Base-by-base conservation (phyloP, 2,888 invertebrate genomes). In the Scrobipalpa atriplicella region DNA sequence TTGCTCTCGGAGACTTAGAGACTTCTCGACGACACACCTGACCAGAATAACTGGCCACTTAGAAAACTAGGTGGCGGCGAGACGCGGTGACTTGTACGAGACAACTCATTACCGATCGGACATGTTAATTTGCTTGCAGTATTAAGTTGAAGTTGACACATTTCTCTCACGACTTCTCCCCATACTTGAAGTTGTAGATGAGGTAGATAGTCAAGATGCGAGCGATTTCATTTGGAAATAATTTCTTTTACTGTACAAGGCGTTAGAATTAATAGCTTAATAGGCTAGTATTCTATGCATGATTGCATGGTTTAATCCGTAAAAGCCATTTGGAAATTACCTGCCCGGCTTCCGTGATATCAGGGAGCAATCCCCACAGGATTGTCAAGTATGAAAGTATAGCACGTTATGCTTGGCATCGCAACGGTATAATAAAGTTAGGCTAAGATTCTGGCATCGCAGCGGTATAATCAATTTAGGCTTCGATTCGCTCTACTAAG, bases 381-480 rank as follows among this genome's bases (percentile, higher is more conserved):
- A 54, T 1, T 18, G 18, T 9, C 9, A 21, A 66, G 36, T 66
- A 64, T 68, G 68, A 69, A n/a, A 67, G 70, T 9, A 8, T 16
- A 7, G 19, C 51, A 54, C 70, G 63, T 72, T 72, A 66, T 9
- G 73, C 69, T 81, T 81, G 81, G 79, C 81, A 78, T 72, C 74
- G 70, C 29, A 29, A 29, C 29, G 29, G 5, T 29, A 29, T 29
- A 29, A 29, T 29, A 29, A 29, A 29, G 29, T 29, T 29, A 29
- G 29, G 29, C 29, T 29, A 2, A 29, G 29, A 29, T 29, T 29
- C 29, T 29, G 29, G 29, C 29, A 29, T 29, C 29, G 29, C 67
- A 51, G 61, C 72, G 70, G 72, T 69, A 75, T 71, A 77, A 81
- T 80, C 29, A 80, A 78, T 77, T 78, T 77, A 75, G 73, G 70